A percentile compares a stretch with the other conserved stretches of the same genome.
Evolutionary conservation across 1,140 invertebrate genomes (phyloP).

Genomic region (Latrodectus geometricus): DNA sequence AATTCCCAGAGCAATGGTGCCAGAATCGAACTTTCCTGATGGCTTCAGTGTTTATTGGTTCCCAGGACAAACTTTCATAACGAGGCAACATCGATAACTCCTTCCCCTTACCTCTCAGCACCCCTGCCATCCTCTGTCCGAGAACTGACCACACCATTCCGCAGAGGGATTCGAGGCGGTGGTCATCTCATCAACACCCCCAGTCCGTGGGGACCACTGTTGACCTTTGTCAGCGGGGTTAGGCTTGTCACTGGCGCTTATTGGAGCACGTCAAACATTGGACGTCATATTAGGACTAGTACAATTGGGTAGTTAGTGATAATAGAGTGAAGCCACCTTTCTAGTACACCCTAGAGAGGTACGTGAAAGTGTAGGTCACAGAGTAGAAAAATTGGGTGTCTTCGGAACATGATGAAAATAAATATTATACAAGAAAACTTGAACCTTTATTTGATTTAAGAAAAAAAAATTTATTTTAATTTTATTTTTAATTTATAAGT

Average conservation of each 20-base stretch:
- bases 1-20: neutral
- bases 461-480: too few relatives aligned
- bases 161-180: conserved; percentile 3
- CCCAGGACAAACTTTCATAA: conserved; percentile 36
- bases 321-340: conserved; percentile 6
- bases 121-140: neutral
- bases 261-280: conserved; percentile 27
- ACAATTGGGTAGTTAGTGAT: conserved; percentile 26
- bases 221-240: conserved; percentile 42
- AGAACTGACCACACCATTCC: conserved; percentile 29
- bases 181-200: conserved; percentile 42
- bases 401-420: too few relatives aligned
- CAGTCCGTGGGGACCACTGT: conserved; percentile 13
- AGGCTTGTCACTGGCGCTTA: conserved; percentile 28
- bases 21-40: conserved; percentile 1
- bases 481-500: too few relatives aligned
- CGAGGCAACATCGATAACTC: conserved; percentile 18
- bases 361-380: too few relatives aligned
- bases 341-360: too few relatives aligned
- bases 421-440: too few relatives aligned
- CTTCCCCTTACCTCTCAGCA: neutral
- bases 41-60: conserved; percentile 2
- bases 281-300: conserved; percentile 18
- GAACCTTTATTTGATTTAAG: too few relatives aligned
- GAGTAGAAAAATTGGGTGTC: too few relatives aligned